Base-by-base conservation (phyloP, 1,140 invertebrate genomes). In the Brachionus sp. region DNA sequence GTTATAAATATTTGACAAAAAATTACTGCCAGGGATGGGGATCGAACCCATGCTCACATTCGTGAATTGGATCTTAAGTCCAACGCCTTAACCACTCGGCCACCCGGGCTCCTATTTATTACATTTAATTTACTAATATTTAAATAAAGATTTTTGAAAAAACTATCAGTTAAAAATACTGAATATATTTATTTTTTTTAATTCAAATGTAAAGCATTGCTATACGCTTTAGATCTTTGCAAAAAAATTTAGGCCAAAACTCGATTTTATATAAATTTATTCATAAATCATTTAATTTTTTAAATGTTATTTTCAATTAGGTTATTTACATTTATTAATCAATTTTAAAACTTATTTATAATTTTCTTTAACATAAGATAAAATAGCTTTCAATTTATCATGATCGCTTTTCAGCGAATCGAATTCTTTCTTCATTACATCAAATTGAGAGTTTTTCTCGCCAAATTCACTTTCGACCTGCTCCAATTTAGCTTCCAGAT, bases 331-430 rank as follows among this genome's bases (percentile, higher is more conserved):
- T 37, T 33, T 68, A 13, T 9, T 29, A 73, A 42, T 46, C 44
- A 75, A 44, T 70, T 70, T 4, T 29, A 23, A 75, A 23, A 23
- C 19, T 57, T 66, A 62, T 62, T 80, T 62, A 42, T 23, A 80
- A 80, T 80, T 80, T 66, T 80, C 50, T 80, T 80, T 80, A 9
- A 80, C 77, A 80, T 80, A 80, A n/a, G 77, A 80, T 66, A 80
- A 64, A 62, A 80, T 62, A 10, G 2, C 33, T 19, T 80, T 80
- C 25, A 80, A n/a, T n/a, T 10, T 57, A 33, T 80, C 50, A 66
- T 33, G 50, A 23, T 80, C 77, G 37, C 33, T 57, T 62, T 62
- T 80, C 53, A 80, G 1, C 19, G 16, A 7, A 23, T 80, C 50
- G 25, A 16, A 44, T 23, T 80, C 77, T 42, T 80, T 80, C 16